Evolutionary conservation across 1,140 invertebrate genomes (phyloP).

Genomic region (Polypedilum vanderplanki): DNA sequence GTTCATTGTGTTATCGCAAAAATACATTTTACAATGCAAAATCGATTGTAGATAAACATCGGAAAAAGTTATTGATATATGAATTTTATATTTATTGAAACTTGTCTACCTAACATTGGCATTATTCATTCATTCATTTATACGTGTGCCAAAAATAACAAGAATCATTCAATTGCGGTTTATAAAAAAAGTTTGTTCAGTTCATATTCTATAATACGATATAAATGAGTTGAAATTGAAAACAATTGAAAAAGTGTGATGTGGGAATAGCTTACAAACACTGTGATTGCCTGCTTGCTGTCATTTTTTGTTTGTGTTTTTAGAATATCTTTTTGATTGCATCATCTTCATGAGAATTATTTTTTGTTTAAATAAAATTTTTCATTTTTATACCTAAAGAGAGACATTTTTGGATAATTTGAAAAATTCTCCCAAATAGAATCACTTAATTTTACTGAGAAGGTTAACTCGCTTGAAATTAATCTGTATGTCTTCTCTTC

Average conservation of each 20-base stretch:
- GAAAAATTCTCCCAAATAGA: no score
- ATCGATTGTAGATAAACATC: slow-evolving; percentile 15
- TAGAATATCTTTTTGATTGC: not conserved
- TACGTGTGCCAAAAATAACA: no score
- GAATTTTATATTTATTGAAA: not conserved
- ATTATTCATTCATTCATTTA: no score
- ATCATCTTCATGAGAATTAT: not conserved
- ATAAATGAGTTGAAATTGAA: not conserved
- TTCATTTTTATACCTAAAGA: no score
- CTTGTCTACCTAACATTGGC: no score
- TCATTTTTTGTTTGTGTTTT: not conserved
- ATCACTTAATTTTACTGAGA: no score
- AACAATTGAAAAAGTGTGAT: slow-evolving; percentile 12
- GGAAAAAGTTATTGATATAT: not conserved
- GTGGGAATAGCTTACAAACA: not conserved
- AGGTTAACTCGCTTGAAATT: no score
- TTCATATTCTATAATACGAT: not conserved
- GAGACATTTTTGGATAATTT: no score
- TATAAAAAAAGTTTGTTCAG: not conserved
- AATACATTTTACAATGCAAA: not conserved
- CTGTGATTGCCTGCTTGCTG: not conserved
- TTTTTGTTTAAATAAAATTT: not conserved
- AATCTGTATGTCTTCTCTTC: no score
- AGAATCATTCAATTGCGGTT: slow-evolving; percentile 9
- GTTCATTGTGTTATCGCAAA: no score